These are phyloP conservation scores for Pentamera pediparva DNA, from an alignment of 53 echinoderm and acorn worm genomes.

Conservation along the genomic window DNA sequence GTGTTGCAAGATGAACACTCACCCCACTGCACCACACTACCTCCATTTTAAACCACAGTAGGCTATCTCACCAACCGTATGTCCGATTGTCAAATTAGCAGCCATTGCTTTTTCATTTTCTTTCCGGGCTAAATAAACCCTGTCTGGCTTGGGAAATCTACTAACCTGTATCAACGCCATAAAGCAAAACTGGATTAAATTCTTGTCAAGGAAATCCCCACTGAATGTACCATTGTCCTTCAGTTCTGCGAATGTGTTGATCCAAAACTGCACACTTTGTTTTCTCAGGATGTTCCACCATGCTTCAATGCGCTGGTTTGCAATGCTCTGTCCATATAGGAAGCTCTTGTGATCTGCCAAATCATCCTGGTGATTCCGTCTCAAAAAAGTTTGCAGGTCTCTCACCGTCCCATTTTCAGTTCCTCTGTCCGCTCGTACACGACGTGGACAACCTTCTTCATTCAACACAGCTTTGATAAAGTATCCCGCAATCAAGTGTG, in stretches of 20 bases:
- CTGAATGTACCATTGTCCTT: constrained; percentile 14
- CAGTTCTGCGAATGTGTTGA: constrained; percentile 20
- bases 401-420: constrained; percentile 37
- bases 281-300: constrained; percentile 42
- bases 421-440: constrained; percentile 40
- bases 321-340: constrained; percentile 37
- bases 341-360: constrained; percentile 13
- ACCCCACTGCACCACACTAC: no score
- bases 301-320: constrained; percentile 40
- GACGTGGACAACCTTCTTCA: constrained; percentile 37
- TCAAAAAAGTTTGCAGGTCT: constrained; percentile 39
- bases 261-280: constrained; percentile 34
- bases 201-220: constrained; percentile 34
- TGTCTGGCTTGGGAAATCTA: neutral
- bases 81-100: neutral
- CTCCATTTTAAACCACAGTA: no score
- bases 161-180: constrained; percentile 32
- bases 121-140: neutral
- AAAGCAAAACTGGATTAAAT: constrained; percentile 32
- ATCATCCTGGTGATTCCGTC: constrained; percentile 23
- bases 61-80: no score
- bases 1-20: no score
- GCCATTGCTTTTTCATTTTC: neutral
- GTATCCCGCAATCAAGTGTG: constrained; percentile 39
- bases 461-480: constrained; percentile 27